Conservation (phyloP, 2,797 vertebrate species). For the Hippopotamyrus pictus region DNA sequence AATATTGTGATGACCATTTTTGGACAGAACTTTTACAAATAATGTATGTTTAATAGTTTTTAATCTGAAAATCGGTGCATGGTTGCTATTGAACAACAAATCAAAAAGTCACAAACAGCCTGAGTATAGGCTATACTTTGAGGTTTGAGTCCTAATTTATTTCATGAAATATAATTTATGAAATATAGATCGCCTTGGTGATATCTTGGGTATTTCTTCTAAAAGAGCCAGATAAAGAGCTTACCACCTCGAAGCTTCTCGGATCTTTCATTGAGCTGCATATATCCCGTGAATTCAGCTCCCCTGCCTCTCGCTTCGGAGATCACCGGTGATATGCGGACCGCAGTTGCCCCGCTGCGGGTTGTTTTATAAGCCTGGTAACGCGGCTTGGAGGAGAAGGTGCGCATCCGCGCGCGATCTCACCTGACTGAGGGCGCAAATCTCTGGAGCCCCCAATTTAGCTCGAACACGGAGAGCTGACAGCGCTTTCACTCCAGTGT, state of each 20-base stretch:
- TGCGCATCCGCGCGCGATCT: constrained; percentile 41
- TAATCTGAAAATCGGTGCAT: neutral
- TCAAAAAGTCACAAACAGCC: neutral
- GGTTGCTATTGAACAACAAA: neutral
- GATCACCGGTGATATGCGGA: constrained; percentile 21
- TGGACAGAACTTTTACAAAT: neutral
- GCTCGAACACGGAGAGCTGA: constrained; percentile 54
- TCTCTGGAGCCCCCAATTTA: constrained; percentile 60
- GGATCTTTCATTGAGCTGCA: constrained; percentile 45
- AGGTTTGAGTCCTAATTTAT: neutral
- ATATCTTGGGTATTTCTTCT: neutral
- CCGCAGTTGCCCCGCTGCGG: constrained; percentile 25
- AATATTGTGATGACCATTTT: neutral
- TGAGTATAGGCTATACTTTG: neutral
- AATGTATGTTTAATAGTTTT: neutral
- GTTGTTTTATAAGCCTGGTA: constrained; percentile 44
- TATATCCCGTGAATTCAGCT: constrained; percentile 39
- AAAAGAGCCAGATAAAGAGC: constrained; percentile 14
- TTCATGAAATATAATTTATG: too few relatives aligned
- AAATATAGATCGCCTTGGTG: neutral
- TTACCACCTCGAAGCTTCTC: constrained; percentile 47
- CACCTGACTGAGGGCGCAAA: constrained; percentile 55
- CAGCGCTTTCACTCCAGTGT: constrained; percentile 50
- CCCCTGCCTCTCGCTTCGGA: neutral
- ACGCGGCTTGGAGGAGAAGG: constrained; percentile 38